Base-by-base conservation (phyloP, 2,113 vertebrate species). In the Conger conger region DNA sequence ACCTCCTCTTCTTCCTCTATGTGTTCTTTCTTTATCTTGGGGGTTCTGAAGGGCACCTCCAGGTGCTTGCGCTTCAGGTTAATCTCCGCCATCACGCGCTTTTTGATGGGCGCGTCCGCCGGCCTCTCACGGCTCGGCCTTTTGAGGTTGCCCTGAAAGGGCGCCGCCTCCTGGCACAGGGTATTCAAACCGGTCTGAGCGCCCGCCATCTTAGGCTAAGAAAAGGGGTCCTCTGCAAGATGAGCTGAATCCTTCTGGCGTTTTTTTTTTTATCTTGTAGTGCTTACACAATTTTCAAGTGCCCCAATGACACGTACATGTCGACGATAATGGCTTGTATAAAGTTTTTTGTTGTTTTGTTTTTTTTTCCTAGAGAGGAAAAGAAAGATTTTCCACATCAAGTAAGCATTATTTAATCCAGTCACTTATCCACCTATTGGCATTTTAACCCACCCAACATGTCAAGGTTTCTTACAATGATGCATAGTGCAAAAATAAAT, bases 11-110 rank as follows among this genome's bases (percentile, higher is more conserved):
- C 85, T 42, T 95, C 95, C 0, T 97, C 96, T 90, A 94, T 57
- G 80, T 92, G 91, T 76, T 97, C 96, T 87, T 95, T 95, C 90
- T 97, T 97, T 87, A 97, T 95, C 8, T 91, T 87, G 57, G 94
- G 89, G 87, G 95, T 86, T 86, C 93, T 96, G 85, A 90, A 90
- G 79, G 92, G 83, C 81, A 90, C 84, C 1, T 90, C 89, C 83
- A 88, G 88, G 27, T 91, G 88, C 87, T 93, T 94, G 73, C 91
- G 92, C 83, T 91, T 95, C 63, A 93, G 86, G 23, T 94, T 94
- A 82, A 92, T 90, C 81, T 96, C 95, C 17, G 93, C 95, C 94
- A 96, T 94, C 82, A 93, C 86, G 17, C 91, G 89, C 95, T 97
- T 92, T 95, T 97, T 91, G 92, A 91, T 86, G 0, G 96, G 96